Base-by-base conservation (phyloP, 1,140 invertebrate species). In the Thaumetopoea pityocampa region DNA sequence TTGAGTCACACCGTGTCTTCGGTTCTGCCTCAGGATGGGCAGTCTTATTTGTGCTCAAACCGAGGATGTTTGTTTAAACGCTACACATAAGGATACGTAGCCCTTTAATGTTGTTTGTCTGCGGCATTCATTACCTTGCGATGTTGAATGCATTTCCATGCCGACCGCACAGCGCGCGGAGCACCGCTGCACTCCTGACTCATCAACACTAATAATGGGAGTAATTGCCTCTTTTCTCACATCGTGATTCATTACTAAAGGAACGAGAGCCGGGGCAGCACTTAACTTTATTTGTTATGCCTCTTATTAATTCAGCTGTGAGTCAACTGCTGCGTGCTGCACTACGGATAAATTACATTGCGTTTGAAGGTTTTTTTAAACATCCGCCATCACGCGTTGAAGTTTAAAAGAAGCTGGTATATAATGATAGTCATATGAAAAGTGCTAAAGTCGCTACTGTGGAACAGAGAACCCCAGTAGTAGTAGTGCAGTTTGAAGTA, bases 201-300 rank as follows among this genome's bases (percentile, higher is more conserved):
- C 78, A 77, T 64, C 51, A 54, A 55, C 51, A 50, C 56, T 10
- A 59, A 65, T 76, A 82, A 81, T 71, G 72, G 77, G 62, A 66
- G 58, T 77, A 78, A 78, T 79, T 79, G 71, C 70, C 53, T 60
- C 71, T 74, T 72, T 77, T 81, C 74, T 73, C 78, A 77, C 71
- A 72, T 74, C 59, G 68, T 79, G 74, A 81, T 81, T 78, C 77
- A 68, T 53, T 46, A 66, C 64, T 64, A 46, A 63, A 59, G 60
- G 59, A 64, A 67, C 58, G 53, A 58, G 56, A 60, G 51, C 48
- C 63, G 49, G 36, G 35, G 42, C 54, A 42, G 51, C 68, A 60
- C 59, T 71, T 51, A 34, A 67, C 43, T 63, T 68, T 70, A 62
- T 73, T 69, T 74, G 59, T 80, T 72, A 53, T 62, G 41, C 63